phyloP scores from a whole-genome alignment of 2,797 vertebrate species.

The Sebastes oblongus region DNA sequence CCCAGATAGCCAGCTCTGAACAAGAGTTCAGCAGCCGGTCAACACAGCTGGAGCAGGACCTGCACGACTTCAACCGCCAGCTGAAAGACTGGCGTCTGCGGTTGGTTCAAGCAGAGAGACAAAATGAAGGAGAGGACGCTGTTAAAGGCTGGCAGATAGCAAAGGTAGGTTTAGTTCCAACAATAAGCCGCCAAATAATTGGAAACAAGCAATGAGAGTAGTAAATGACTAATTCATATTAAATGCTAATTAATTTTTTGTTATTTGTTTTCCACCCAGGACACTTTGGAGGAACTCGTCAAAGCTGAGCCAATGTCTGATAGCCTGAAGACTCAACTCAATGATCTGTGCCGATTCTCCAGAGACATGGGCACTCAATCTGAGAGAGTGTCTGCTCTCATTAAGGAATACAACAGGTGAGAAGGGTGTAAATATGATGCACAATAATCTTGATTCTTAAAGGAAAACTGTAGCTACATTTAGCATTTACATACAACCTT shows the following conservation, averaged over 20 bases:
- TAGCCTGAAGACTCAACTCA: conserved; percentile 91
- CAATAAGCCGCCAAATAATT: not conserved
- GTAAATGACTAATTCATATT: not conserved
- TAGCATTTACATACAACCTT: not conserved
- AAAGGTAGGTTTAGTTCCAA: conserved; percentile 79
- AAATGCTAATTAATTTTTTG: not conserved
- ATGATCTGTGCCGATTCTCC: conserved; percentile 95
- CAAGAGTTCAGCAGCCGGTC: conserved; percentile 87
- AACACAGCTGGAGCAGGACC: conserved; percentile 85
- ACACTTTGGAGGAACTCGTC: conserved; percentile 86
- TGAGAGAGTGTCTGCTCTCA: conserved; percentile 90
- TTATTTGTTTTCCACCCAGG: conserved; percentile 75
- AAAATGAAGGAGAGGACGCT: conserved; percentile 85
- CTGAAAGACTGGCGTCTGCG: conserved; percentile 82
- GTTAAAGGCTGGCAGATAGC: conserved; percentile 90
- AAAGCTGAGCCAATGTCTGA: conserved; percentile 91
- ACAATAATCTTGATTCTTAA: not conserved
- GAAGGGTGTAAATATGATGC: not conserved
- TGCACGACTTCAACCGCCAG: conserved; percentile 79
- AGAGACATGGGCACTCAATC: conserved; percentile 91
- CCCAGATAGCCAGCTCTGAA: conserved; percentile 91
- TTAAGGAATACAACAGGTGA: conserved; percentile 97
- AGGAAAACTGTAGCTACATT: not conserved
- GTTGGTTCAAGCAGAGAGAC: conserved; percentile 80
- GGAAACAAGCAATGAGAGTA: not conserved